These are phyloP conservation scores for Manduca sexta DNA, from an alignment of 1,140 invertebrate genomes.

Conservation along the genomic window DNA sequence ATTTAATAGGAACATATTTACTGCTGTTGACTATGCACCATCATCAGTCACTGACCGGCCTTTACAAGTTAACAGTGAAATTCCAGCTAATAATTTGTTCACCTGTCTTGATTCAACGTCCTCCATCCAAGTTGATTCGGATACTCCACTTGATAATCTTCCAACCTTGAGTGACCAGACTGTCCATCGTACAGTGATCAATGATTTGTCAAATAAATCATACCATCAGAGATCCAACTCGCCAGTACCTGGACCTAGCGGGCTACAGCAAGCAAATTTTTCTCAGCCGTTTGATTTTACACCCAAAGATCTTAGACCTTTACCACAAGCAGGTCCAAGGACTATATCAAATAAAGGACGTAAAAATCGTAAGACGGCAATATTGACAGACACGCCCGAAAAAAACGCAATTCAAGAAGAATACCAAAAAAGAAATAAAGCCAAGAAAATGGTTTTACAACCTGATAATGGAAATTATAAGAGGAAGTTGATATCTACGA, in stretches of 20 bases:
- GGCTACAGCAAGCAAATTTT: too few relatives aligned
- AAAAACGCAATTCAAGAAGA: too few relatives aligned
- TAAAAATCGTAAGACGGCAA: slow-evolving; percentile 17
- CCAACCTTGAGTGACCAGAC: slow-evolving; percentile 7
- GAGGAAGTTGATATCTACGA: too few relatives aligned
- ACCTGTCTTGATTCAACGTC: slow-evolving; percentile 5
- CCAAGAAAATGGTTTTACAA: too few relatives aligned
- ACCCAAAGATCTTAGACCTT: slow-evolving; percentile 14
- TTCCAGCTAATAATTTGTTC: slow-evolving; percentile 6
- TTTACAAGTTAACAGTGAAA: slow-evolving; percentile 9
- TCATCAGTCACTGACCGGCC: slow-evolving; percentile 12
- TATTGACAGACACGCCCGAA: too few relatives aligned
- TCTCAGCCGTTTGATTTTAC: too few relatives aligned
- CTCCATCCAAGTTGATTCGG: slow-evolving; percentile 2
- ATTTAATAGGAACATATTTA: slow-evolving; percentile 12
- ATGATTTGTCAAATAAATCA: slow-evolving; percentile 1
- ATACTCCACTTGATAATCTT: slow-evolving; percentile 5
- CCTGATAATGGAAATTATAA: too few relatives aligned
- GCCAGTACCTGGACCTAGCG: too few relatives aligned
- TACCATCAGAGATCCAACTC: too few relatives aligned
- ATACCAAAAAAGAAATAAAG: too few relatives aligned
- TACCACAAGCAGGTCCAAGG: slow-evolving; percentile 11
- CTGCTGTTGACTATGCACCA: slow-evolving; percentile 10
- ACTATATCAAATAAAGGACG: slow-evolving; percentile 13
- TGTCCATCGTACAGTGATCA: slow-evolving; percentile 1